Evolutionary conservation across 2,113 vertebrate species (phyloP), one percentile per base, ranked within the genome.

Genomic region (Athene noctua): DNA sequence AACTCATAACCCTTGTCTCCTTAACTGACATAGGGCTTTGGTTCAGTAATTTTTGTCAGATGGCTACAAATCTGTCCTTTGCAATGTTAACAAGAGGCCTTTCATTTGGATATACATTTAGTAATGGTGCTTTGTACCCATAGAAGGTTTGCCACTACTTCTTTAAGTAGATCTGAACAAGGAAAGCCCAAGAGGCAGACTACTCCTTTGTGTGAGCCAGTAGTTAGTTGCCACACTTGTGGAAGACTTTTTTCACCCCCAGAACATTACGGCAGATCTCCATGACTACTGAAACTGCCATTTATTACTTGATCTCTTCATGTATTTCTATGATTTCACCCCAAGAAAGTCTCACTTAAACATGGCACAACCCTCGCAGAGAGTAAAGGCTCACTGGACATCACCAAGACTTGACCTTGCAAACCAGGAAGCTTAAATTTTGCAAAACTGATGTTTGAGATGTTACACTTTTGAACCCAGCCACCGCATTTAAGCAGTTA

Each of bases 281-380:
- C 25, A 23, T 11, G 49, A 52, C 68, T 86, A 47, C 34, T 36
- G 15, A 83, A 94, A 68, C 11, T 63, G 52, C 18, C 49, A 44
- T 9, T 25, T 66, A 85, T 84, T 61, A 54, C 25, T 63, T 8
- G 22, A 83, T 67, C 46, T 42, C 51, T 40, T 16, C 27, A 66
- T 1, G 0, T 55, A 80, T 40, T 54, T 47, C n/a, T 72, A 59
- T 1, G 6, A 63, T 74, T 42, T 84, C 49, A 26, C 13, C 16
- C n/a, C 2, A 4, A 82, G 34, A 47, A 74, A 8, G 42, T 58
- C 65, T 81, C 73, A 59, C 38, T 47, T n/a, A 51, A 3, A 20
- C 6, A 36, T 0, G 2, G 38, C 21, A 49, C 19, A 38, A 58
- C 17, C 38, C 30, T 46, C 1, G 0, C 25, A 61, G 34, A 27